Percentiles rank a stretch among this genome's conserved stretches.
Evolutionary conservation across 2,888 invertebrate species (phyloP).

Genomic region (Tryphoninae sp.): DNA sequence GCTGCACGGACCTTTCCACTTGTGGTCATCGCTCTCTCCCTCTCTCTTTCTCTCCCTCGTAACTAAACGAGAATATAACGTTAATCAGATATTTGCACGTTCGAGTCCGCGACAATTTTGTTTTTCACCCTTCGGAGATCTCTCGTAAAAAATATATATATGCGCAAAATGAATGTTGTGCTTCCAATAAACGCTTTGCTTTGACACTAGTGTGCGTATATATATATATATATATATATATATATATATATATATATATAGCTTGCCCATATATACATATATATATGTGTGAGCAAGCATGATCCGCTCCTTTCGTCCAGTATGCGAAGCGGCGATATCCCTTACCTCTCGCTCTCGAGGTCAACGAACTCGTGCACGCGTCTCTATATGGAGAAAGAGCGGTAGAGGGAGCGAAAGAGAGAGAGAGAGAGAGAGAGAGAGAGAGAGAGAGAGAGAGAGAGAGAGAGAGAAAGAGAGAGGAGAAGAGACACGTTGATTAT

Average conservation of each 20-base stretch:
- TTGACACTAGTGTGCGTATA: neutral
- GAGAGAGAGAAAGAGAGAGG: conserved; percentile 13
- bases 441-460: conserved; percentile 9
- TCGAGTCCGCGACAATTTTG: neutral
- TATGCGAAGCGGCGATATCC: conserved; percentile 45
- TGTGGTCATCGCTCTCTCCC: neutral
- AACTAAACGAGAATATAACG: neutral
- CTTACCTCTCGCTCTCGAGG: conserved; percentile 47
- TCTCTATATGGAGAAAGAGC: conserved; percentile 27
- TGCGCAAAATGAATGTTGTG: neutral
- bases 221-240: neutral
- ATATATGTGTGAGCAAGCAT: conserved; percentile 21
- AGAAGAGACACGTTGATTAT: conserved; percentile 47
- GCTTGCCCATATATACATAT: neutral
- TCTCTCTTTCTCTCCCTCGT: no score
- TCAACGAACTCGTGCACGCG: conserved; percentile 53
- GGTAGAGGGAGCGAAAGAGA: conserved; percentile 6
- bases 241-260: neutral
- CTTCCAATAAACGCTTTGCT: neutral
- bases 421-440: conserved; percentile 6
- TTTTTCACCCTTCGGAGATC: neutral
- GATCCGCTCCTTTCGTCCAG: conserved; percentile 42
- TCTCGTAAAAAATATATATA: conserved; percentile 1
- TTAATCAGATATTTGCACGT: conserved; percentile 1
- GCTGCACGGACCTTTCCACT: neutral